phyloP scores from a whole-genome alignment of 2,113 vertebrate genomes.

The Laterallus jamaicensis region DNA sequence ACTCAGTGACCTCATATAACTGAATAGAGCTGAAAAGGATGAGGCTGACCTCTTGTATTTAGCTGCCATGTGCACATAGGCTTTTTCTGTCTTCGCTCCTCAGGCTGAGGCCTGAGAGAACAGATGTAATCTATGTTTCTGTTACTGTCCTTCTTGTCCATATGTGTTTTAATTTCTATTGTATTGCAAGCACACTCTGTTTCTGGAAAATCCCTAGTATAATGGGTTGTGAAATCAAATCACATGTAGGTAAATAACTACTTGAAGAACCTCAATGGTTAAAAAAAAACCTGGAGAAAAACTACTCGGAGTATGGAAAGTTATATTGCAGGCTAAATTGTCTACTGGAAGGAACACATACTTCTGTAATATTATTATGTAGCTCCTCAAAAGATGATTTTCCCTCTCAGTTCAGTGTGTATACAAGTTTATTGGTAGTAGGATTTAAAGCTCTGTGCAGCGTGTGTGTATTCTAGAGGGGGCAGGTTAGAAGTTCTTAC shows the following conservation, averaged over 20 bases:
- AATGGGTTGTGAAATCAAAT: background rate
- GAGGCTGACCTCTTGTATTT: background rate
- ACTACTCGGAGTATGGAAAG: background rate
- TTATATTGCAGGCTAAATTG: background rate
- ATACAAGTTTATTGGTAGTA: background rate
- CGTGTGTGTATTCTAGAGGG: fast-evolving
- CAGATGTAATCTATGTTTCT: background rate
- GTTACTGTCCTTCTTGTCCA: background rate
- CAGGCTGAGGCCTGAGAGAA: background rate
- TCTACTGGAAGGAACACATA: background rate
- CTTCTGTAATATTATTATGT: background rate
- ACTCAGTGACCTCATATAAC: background rate
- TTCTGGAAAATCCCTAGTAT: background rate
- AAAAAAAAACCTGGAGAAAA: background rate
- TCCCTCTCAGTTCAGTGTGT: background rate
- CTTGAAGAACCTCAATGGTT: background rate
- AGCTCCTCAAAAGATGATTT: background rate
- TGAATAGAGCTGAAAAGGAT: background rate
- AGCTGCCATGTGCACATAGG: background rate
- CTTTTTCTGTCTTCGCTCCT: background rate
- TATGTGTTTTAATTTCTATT: background rate
- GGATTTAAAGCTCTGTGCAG: background rate
- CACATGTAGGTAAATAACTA: background rate
- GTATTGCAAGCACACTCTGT: background rate
- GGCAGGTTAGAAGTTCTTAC: background rate